These are phyloP conservation scores for Campylorhamphus procurvoides DNA, from an alignment of 2,113 vertebrate genomes.

Conservation along the genomic window DNA sequence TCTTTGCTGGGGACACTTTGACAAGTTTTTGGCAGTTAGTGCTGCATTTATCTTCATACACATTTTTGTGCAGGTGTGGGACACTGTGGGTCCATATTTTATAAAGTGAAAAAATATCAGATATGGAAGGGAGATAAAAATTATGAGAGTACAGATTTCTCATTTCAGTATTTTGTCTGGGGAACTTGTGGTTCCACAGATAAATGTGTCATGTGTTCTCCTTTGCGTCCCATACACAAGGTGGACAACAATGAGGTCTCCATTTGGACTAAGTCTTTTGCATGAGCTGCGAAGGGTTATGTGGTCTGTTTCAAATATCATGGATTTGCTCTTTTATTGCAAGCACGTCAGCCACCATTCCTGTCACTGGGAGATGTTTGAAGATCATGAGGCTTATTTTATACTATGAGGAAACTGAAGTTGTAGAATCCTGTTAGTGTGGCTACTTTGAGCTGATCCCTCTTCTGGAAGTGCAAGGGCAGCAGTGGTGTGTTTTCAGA, in stretches of 20 bases:
- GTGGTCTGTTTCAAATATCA: background rate
- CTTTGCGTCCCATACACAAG: background rate
- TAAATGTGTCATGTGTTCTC: background rate
- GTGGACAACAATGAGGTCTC: background rate
- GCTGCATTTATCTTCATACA: background rate
- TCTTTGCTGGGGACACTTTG: background rate
- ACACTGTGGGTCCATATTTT: background rate
- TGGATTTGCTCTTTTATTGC: background rate
- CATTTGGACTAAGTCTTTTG: background rate
- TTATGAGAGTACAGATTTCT: background rate
- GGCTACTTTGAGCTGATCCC: background rate
- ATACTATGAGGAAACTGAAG: background rate
- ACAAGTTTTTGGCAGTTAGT: background rate
- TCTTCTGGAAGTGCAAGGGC: background rate
- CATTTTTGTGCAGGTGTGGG: accelerated
- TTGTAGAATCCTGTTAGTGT: background rate
- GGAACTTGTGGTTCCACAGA: background rate
- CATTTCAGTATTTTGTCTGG: background rate
- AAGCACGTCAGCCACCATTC: background rate
- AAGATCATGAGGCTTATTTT: background rate
- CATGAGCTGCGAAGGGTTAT: background rate
- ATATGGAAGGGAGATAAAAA: background rate
- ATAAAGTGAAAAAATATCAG: background rate
- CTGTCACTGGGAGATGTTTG: background rate
- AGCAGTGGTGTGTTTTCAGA: background rate